Percentiles rank a stretch among this genome's conserved stretches.
phyloP scores from a whole-genome alignment of 1,140 invertebrate genomes.

The Cherax destructor region DNA sequence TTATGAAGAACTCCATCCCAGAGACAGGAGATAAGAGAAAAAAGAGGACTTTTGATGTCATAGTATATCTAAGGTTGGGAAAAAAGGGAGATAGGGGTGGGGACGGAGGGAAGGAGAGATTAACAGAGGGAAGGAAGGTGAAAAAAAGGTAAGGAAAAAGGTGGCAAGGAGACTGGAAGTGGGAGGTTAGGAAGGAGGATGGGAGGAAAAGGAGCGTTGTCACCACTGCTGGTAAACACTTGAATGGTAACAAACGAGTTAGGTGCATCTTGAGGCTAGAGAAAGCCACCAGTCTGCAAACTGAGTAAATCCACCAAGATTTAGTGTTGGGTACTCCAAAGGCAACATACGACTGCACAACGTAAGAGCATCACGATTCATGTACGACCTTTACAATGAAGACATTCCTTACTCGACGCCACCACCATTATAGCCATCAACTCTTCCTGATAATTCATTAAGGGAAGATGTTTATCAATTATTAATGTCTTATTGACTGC shows the following conservation, averaged over 20 bases:
- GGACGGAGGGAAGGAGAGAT: background rate
- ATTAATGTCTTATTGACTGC: conserved; percentile 6
- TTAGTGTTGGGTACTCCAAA: too few species aligned
- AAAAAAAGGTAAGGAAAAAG: background rate
- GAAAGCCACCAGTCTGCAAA: too few species aligned
- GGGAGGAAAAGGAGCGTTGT: too few species aligned
- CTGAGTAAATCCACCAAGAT: too few species aligned
- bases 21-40: too few species aligned
- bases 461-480: background rate
- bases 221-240: too few species aligned
- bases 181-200: background rate
- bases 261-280: background rate
- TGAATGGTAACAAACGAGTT: background rate
- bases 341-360: too few species aligned
- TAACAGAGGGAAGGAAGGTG: background rate
- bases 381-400: too few species aligned
- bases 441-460: background rate
- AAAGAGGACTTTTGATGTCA: too few species aligned
- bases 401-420: background rate
- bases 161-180: background rate
- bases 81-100: background rate
- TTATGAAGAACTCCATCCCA: too few species aligned
- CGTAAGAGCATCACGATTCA: too few species aligned
- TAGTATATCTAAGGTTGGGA: too few species aligned
- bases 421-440: background rate